Evolutionary conservation across 2,888 invertebrate species (phyloP), one percentile per base, ranked within the genome.

Genomic region (Mythimna lalbum): DNA sequence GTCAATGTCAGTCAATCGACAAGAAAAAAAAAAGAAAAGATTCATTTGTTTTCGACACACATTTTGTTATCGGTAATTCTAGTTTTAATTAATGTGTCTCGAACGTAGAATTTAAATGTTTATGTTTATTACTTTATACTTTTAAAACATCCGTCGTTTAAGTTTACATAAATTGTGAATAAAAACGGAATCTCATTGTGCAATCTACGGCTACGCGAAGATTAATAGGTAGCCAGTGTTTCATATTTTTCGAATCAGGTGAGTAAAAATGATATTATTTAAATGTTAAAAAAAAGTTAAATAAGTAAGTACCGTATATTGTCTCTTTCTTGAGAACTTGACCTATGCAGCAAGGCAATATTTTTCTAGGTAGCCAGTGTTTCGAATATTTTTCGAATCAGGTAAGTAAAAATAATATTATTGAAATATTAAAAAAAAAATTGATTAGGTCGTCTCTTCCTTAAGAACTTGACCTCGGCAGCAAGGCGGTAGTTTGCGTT

Each of bases 31-130:
- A 33, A 43, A 43, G 17, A 10, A 12, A 43, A 39, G 33, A 72
- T 73, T 74, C 65, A 63, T 69, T 73, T 78, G 78, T 65, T 77
- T 67, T 65, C 36, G 52, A 47, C 52, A 10, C 57, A 12, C 36
- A 47, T 60, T 67, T 59, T 69, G 55, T 7, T 62, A 65, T 63
- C 78, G n/a, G 31, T 53, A 65, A 23, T 62, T 19, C 12, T 53
- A n/a, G 33, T 68, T 47, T 9, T 50, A 21, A 57, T 62, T 77
- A 65, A 6, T 59, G 19, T 49, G 21, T 62, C 55, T 78, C 12
- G 65, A 60, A 60, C 33, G 27, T 47, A 19, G 53, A 47, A 2
- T 56, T 6, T 49, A 21, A 39, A 52, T 59, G 23, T 59, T 62
- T 62, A 65, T 47, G 50, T 68, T 74, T 69, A 79, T 21, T 60